Conservation (phyloP, 2,113 vertebrate species). For the Myotis yumanensis region DNA sequence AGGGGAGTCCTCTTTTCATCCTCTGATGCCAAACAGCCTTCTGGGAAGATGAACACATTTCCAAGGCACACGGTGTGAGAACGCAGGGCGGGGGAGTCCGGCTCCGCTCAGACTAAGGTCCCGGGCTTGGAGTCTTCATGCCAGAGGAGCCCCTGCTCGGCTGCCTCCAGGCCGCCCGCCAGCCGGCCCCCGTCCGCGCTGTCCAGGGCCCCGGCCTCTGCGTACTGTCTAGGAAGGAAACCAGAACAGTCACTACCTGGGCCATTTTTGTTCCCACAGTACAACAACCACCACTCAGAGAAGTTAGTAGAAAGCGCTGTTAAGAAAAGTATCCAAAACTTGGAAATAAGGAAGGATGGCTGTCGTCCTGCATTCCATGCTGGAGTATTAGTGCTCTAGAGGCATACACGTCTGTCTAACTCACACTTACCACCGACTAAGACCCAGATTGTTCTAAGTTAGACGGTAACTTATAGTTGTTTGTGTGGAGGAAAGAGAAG, state of each 20-base stretch:
- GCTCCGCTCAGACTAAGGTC: constrained; percentile 91
- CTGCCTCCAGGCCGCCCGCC: constrained; percentile 83
- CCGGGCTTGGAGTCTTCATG: constrained; percentile 96
- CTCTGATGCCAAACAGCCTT: background rate
- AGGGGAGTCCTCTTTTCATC: constrained; percentile 31
- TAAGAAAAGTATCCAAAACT: background rate
- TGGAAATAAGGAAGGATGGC: background rate
- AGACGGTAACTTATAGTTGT: background rate
- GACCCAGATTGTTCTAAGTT: background rate
- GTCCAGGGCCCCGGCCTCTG: constrained; percentile 87
- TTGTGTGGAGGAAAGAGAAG: constrained; percentile 33
- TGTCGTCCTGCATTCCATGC: background rate
- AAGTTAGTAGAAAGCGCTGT: constrained; percentile 56
- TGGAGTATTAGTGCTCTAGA: background rate
- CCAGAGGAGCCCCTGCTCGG: constrained; percentile 91
- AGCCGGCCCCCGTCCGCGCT: constrained; percentile 76
- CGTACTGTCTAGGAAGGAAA: constrained; percentile 86
- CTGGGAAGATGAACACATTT: constrained; percentile 62
- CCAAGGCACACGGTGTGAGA: constrained; percentile 89
- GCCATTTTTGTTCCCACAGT: background rate
- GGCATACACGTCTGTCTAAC: background rate
- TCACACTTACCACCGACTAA: background rate
- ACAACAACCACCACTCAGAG: background rate
- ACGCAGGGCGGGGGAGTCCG: constrained; percentile 52
- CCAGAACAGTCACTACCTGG: background rate